Conservation (phyloP, 2,797 vertebrate genomes). For the Cygnus olor region DNA sequence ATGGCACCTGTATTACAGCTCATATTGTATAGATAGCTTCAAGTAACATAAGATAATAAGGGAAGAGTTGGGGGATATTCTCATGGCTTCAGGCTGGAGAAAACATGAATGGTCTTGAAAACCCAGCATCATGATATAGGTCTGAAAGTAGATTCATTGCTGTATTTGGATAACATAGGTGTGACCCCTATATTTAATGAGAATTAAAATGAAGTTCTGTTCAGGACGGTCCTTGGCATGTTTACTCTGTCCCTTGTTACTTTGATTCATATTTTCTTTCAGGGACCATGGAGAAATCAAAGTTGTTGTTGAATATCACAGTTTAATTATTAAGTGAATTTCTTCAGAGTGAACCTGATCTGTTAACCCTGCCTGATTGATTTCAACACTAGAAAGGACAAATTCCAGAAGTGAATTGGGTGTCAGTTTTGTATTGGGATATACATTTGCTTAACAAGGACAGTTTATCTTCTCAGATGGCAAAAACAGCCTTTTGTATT, state of each 20-base stretch:
- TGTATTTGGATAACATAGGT: neutral
- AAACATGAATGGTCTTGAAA: neutral
- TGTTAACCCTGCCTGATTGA: neutral
- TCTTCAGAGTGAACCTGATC: neutral
- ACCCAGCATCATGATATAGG: neutral
- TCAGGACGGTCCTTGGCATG: neutral
- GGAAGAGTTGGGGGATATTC: neutral
- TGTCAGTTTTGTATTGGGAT: neutral
- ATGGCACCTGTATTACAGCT: neutral
- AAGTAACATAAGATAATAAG: neutral
- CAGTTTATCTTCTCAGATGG: neutral
- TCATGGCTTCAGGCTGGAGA: neutral
- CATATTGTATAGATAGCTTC: neutral
- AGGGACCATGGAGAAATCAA: neutral
- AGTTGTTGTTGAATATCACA: neutral
- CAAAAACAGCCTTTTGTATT: neutral
- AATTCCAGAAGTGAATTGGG: neutral
- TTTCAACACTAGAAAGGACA: neutral
- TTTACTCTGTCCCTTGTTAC: neutral
- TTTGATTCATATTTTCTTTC: neutral
- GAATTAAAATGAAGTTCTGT: neutral
- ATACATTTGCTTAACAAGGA: neutral
- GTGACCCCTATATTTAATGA: neutral
- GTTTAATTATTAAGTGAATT: neutral
- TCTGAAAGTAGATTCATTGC: neutral